Percentiles rank a stretch among this genome's conserved stretches.
Evolutionary conservation across 2,888 invertebrate genomes (phyloP).

Genomic region (Cistogaster globosa): DNA sequence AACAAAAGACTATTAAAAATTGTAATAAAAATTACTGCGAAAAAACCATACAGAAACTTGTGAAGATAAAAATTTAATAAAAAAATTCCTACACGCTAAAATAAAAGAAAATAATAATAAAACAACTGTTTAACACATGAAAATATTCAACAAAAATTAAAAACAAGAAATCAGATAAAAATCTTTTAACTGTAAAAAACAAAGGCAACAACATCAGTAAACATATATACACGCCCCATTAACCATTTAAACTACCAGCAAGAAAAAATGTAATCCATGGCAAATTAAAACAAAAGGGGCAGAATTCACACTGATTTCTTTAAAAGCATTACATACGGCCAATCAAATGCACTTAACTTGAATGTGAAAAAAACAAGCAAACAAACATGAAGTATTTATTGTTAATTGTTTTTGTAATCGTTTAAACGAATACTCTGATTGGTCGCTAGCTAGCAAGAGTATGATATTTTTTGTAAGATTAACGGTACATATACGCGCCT

Average conservation of each 20-base stretch:
- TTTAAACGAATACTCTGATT: constrained; percentile 46
- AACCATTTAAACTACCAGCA: constrained; percentile 39
- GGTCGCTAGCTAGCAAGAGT: constrained; percentile 19
- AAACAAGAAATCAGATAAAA: constrained; percentile 64
- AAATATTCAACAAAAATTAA: constrained; percentile 54
- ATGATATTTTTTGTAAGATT: constrained; percentile 14
- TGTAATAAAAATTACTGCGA: not conserved
- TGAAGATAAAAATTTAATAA: not conserved
- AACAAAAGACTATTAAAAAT: not conserved
- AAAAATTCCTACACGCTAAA: not conserved
- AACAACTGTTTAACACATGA: constrained; percentile 44
- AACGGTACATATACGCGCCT: constrained; percentile 9
- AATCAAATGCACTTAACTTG: constrained; percentile 41
- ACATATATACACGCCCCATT: constrained; percentile 58
- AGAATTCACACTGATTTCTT: too few relatives aligned
- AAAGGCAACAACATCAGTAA: constrained; percentile 39
- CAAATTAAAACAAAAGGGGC: constrained; percentile 11
- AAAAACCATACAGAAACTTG: constrained; percentile 1
- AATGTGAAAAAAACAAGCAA: constrained; percentile 30
- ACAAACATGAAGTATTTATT: constrained; percentile 62
- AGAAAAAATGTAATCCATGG: constrained; percentile 26
- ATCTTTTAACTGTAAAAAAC: constrained; percentile 60
- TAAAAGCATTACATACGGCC: constrained; percentile 4
- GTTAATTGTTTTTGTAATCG: constrained; percentile 60
- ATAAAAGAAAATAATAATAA: not conserved